Percentiles rank a stretch among this genome's conserved stretches.
Evolutionary conservation across 1,140 invertebrate species (phyloP).

Genomic region (Andricus grossulariae): DNA sequence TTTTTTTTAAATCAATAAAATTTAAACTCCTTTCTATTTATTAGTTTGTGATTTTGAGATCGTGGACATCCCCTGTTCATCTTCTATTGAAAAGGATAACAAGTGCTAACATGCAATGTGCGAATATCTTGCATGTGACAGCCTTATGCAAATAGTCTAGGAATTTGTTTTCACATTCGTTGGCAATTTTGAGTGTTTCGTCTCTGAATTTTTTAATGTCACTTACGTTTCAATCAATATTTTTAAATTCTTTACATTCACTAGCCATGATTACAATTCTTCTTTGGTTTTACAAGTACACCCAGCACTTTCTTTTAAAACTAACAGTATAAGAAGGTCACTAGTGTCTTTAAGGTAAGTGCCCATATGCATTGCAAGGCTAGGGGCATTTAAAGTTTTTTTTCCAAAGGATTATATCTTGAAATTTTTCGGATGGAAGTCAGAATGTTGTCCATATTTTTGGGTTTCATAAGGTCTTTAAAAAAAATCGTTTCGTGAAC

Average conservation of each 20-base stretch:
- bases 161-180: too few relatives aligned
- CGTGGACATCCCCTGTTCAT: slow-evolving; percentile 2
- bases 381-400: background rate
- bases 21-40: background rate
- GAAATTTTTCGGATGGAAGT: background rate
- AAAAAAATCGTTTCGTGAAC: background rate
- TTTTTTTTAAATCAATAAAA: background rate
- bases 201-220: too few relatives aligned
- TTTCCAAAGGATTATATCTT: background rate
- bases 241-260: too few relatives aligned
- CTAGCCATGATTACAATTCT: too few relatives aligned
- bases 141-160: too few relatives aligned
- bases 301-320: background rate
- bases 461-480: background rate
- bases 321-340: background rate
- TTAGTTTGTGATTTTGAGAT: background rate
- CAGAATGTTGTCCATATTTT: background rate
- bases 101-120: background rate
- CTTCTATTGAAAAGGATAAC: slow-evolving; percentile 35
- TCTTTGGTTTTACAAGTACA: too few relatives aligned
- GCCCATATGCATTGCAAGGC: background rate
- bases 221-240: too few relatives aligned
- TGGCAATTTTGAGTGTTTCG: too few relatives aligned
- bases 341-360: background rate
- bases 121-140: too few relatives aligned